These are phyloP conservation scores for Penaeus monodon DNA, from an alignment of 2,888 invertebrate genomes.

Conservation along the genomic window DNA sequence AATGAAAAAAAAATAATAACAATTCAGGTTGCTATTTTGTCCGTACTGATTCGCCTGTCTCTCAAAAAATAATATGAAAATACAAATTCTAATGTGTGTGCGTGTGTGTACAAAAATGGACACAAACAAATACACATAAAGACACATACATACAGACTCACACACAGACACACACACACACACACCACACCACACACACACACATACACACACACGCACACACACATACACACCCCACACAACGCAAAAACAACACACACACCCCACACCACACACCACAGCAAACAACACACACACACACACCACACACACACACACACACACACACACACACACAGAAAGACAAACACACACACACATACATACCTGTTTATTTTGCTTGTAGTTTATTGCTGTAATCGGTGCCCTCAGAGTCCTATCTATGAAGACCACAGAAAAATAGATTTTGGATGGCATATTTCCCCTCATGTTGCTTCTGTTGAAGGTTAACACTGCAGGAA, in stretches of 20 bases:
- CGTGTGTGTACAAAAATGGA: too few species aligned
- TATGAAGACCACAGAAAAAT: constrained; percentile 23
- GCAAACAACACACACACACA: neutral
- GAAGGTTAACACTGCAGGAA: neutral
- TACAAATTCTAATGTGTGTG: too few species aligned
- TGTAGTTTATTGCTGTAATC: too few species aligned
- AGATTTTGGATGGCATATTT: constrained; percentile 24
- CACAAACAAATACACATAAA: neutral
- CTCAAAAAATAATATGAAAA: too few species aligned
- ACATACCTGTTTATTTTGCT: neutral
- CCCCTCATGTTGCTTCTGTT: neutral
- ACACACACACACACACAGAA: neutral
- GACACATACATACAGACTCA: neutral
- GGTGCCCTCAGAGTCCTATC: constrained; percentile 17
- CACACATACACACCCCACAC: neutral
- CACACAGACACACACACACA: neutral
- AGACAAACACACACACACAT: neutral
- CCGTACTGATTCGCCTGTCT: too few species aligned
- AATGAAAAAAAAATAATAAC: too few species aligned
- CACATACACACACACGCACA: neutral
- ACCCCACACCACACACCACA: too few species aligned
- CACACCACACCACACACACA: neutral
- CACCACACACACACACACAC: neutral
- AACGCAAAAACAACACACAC: neutral
- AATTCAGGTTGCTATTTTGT: too few species aligned